Evolutionary conservation across 2,888 invertebrate genomes (phyloP).

Genomic region (Stegophylla sp.): DNA sequence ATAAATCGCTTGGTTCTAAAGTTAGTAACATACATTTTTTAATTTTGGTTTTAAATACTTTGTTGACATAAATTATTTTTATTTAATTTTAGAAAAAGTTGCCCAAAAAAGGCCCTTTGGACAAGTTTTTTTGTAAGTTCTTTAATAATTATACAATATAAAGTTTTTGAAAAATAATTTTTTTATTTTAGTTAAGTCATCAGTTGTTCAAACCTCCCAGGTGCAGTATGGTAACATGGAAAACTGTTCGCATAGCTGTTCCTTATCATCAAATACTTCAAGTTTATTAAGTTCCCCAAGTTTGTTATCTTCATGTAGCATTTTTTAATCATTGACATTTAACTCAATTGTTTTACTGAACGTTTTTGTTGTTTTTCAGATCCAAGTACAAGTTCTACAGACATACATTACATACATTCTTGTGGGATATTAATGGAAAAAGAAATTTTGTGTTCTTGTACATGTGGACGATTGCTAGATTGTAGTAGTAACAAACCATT

Average conservation of each 20-base stretch:
- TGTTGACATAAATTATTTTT: background rate
- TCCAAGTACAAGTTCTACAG: background rate
- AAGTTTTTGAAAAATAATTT: background rate
- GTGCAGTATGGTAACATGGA: background rate
- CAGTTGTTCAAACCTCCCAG: background rate
- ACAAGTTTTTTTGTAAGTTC: slow-evolving; percentile 35
- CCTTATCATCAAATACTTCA: background rate
- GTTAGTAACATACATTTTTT: background rate
- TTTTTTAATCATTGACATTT: background rate
- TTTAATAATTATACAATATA: background rate
- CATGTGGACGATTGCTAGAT: slow-evolving; percentile 42
- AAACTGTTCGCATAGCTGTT: background rate
- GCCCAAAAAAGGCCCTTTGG: slow-evolving; percentile 11
- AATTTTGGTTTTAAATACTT: background rate
- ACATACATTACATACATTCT: background rate
- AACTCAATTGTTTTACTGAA: background rate
- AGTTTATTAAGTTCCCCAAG: too few relatives aligned
- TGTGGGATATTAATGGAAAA: background rate
- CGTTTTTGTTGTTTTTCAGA: background rate
- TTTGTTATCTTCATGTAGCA: slow-evolving; percentile 7
- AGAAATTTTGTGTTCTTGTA: slow-evolving; percentile 17
- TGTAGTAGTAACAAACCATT: background rate
- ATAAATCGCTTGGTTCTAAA: background rate
- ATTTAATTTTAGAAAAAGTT: background rate
- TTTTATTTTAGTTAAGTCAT: slow-evolving; percentile 6